A percentile compares a stretch with the other conserved stretches of the same genome.
Conservation (phyloP, 2,888 invertebrate genomes). For the Drosophila rubida region DNA sequence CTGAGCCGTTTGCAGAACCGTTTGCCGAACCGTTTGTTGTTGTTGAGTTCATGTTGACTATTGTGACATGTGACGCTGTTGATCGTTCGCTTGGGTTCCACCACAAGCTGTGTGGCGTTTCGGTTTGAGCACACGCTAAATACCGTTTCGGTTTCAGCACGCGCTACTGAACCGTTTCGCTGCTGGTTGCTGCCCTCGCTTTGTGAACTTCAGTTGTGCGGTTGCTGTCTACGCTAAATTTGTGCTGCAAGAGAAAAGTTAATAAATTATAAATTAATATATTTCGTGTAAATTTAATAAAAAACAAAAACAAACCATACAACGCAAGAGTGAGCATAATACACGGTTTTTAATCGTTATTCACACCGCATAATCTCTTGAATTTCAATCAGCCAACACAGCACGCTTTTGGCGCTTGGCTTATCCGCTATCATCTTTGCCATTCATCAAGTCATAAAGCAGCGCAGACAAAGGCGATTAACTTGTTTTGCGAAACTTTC, state of each 20-base stretch:
- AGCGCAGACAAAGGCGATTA: conserved; percentile 61
- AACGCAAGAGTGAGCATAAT: not conserved
- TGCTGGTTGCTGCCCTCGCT: conserved; percentile 24
- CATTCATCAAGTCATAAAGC: conserved; percentile 37
- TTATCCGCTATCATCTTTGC: conserved; percentile 30
- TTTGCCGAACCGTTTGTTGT: conserved; percentile 18
- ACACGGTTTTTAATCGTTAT: not conserved
- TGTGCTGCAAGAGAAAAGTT: conserved; percentile 24
- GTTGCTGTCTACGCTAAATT: conserved; percentile 39
- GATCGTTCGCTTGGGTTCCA: conserved; percentile 38
- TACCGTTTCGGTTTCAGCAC: conserved; percentile 6
- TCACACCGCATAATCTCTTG: conserved; percentile 9
- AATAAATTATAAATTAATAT: not conserved
- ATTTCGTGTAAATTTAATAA: not conserved
- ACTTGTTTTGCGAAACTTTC: conserved; percentile 74
- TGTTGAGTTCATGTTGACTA: conserved; percentile 50
- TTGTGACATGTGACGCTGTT: conserved; percentile 25
- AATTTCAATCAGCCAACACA: conserved; percentile 31
- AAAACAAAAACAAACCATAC: not conserved
- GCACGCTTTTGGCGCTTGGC: conserved; percentile 32
- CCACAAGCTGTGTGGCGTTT: conserved; percentile 12
- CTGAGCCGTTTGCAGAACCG: conserved; percentile 17
- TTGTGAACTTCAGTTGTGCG: conserved; percentile 41
- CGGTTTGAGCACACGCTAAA: not conserved
- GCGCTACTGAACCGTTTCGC: conserved; percentile 30